phyloP scores from a whole-genome alignment of 2,113 vertebrate species.

The Cynocephalus volans region DNA sequence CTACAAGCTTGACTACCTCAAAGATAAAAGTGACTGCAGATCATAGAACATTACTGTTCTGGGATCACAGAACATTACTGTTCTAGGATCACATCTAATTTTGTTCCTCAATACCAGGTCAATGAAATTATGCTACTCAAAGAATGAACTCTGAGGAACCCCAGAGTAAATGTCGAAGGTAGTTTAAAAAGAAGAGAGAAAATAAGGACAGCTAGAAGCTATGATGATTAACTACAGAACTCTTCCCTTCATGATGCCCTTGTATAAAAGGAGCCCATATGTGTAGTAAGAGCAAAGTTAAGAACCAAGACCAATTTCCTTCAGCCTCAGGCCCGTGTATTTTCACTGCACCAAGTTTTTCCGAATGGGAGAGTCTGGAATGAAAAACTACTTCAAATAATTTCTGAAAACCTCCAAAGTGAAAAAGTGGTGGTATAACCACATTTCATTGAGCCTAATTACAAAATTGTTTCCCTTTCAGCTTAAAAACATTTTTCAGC shows the following conservation, averaged over 20 bases:
- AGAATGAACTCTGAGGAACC: slow-evolving; percentile 33
- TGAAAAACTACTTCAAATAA: slow-evolving; percentile 4
- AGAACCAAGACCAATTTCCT: not conserved
- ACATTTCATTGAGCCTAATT: slow-evolving; percentile 6
- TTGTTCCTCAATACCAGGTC: not conserved
- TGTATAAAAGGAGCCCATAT: not conserved
- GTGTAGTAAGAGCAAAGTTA: not conserved
- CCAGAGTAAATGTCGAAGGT: not conserved
- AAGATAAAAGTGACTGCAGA: not conserved
- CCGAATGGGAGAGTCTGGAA: not conserved
- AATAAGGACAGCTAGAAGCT: not conserved
- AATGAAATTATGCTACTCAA: not conserved
- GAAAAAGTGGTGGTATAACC: not conserved
- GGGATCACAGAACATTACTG: not conserved
- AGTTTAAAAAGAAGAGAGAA: not conserved
- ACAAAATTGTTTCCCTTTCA: slow-evolving; percentile 53
- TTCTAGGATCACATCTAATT: not conserved
- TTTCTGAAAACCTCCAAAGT: slow-evolving; percentile 61
- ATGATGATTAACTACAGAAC: not conserved
- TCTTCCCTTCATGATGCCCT: not conserved
- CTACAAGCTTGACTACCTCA: not conserved
- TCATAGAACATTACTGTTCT: not conserved
- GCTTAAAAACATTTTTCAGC: slow-evolving; percentile 13
- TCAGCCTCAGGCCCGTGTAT: not conserved
- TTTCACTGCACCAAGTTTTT: not conserved